Evolutionary conservation across 2,113 vertebrate species (phyloP), one percentile per base, ranked within the genome.

Genomic region (Trichechus manatus): DNA sequence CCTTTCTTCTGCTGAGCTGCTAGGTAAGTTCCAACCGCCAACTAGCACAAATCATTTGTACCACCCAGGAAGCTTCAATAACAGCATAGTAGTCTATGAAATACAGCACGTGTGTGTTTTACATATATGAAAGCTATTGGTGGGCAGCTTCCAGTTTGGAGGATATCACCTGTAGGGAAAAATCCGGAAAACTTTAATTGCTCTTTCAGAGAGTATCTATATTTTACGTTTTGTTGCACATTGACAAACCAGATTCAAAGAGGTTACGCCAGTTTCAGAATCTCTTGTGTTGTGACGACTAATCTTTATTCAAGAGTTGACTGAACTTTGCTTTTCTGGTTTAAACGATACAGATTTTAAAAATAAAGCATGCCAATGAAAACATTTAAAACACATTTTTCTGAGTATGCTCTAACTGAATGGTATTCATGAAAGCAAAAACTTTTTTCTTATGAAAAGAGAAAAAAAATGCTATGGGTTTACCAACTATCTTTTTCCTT

Each of bases 231-330:
- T 92, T 86, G 47, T n/a, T 20, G 72, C 29, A 33, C 47, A 47
- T 20, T 33, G 47, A 50, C 31, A 91, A 23, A 29, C 29, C 56
- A 74, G 36, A 82, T 75, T 89, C 66, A 42, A 88, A 70, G n/a
- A 44, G 39, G 11, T 56, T 79, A 0, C 66, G 75, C 87, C 10
- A 44, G 27, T 36, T 88, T 96, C n/a, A 86, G 68, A 75, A 70
- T 74, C 33, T 59, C 22, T 96, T 96, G 91, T 86, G 9, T 61
- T 74, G 82, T 91, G 25, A 87, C 93, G 36, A 88, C 27, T 78
- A 85, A 47, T 63, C n/a, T 92, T 88, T 77, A 50, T n/a, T 91
- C 79, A 92, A 36, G 19, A 90, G 2, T 66, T 88, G 17, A 81
- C 17, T 87, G 68, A 39, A 31, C 13, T 66, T 92, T 89, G 6